phyloP scores from a whole-genome alignment of 2,888 invertebrate species.

The Troides aeacus region DNA sequence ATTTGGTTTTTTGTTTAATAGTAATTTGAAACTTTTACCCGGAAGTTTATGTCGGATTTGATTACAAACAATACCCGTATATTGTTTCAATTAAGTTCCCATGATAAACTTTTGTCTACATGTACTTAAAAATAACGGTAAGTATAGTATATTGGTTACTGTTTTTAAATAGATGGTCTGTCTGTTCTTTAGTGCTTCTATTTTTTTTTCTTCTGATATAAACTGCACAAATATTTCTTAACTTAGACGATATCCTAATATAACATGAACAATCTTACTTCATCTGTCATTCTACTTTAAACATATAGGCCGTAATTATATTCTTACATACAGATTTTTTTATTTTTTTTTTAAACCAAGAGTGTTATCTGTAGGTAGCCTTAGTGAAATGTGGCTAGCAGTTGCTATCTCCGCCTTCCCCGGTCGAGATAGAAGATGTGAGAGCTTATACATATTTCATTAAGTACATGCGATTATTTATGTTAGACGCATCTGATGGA shows the following conservation, averaged over 20 bases:
- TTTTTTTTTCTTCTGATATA: no score
- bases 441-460: slow-evolving; percentile 7
- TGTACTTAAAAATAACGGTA: no score
- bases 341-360: not conserved
- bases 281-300: no score
- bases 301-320: not conserved
- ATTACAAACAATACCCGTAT: slow-evolving; percentile 14
- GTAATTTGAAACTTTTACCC: slow-evolving; percentile 20
- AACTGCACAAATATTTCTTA: no score
- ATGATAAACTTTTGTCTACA: not conserved
- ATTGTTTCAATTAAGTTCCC: slow-evolving; percentile 5
- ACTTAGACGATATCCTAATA: no score
- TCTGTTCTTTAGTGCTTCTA: no score
- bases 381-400: no score
- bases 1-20: slow-evolving; percentile 15
- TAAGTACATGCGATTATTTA: slow-evolving; percentile 20
- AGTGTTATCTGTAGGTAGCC: no score
- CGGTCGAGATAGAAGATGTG: not conserved
- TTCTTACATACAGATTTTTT: not conserved
- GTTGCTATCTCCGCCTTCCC: not conserved
- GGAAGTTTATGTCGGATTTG: slow-evolving; percentile 13
- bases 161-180: no score
- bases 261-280: no score
- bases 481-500: slow-evolving; percentile 24
- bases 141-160: no score